These are phyloP conservation scores for Pollenia amentaria DNA, from an alignment of 2,888 invertebrate species.

Conservation along the genomic window DNA sequence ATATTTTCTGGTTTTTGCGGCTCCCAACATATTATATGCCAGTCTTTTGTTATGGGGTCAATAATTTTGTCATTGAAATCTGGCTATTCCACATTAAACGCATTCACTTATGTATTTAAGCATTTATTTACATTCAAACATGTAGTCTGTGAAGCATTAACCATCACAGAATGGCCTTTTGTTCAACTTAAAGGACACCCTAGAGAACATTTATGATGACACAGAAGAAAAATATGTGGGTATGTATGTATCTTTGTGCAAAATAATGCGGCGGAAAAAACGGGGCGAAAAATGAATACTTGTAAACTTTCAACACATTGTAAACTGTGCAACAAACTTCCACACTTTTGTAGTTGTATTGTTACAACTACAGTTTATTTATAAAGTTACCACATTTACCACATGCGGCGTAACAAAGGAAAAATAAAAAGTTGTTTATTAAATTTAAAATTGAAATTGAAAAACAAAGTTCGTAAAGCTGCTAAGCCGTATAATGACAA, in stretches of 20 bases:
- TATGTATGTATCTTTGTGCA: too few species aligned
- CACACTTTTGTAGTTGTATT: background rate
- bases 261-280: constrained; percentile 7
- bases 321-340: background rate
- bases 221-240: background rate
- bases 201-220: constrained; percentile 54
- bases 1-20: background rate
- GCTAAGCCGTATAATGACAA: background rate
- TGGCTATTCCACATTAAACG: background rate
- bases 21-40: background rate
- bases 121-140: background rate
- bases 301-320: constrained; percentile 42
- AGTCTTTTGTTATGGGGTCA: background rate
- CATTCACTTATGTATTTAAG: background rate
- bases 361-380: too few species aligned
- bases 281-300: constrained; percentile 1
- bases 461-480: background rate
- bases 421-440: constrained; percentile 11
- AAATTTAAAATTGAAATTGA: constrained; percentile 19
- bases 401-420: background rate
- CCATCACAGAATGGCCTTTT: constrained; percentile 17
- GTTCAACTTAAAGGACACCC: constrained; percentile 29
- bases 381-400: background rate
- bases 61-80: constrained; percentile 8
- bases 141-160: background rate